phyloP scores from a whole-genome alignment of 2,797 vertebrate species.

The Sebastiscus tertius region DNA sequence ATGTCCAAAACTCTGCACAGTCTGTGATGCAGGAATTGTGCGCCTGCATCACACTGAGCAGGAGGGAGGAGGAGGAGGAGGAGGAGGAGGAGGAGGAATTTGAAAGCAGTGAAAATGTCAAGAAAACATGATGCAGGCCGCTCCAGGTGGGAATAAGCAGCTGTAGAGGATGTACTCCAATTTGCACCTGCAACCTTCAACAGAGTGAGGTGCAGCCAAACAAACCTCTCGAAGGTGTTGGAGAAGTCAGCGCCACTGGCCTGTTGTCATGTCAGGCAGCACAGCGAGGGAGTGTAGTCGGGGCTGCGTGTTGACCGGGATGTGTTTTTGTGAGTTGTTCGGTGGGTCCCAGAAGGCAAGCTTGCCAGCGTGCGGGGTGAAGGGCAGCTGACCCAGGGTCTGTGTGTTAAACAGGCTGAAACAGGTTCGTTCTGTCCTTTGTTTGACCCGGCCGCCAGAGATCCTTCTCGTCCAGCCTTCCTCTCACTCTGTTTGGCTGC shows the following conservation, averaged over 20 bases:
- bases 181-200: constrained; percentile 61
- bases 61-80: background rate
- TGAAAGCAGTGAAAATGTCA: constrained; percentile 59
- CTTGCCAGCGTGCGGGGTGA: background rate
- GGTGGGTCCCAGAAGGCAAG: constrained; percentile 24
- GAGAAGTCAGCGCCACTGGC: constrained; percentile 3
- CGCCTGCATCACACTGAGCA: constrained; percentile 44
- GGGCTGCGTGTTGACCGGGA: background rate
- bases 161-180: constrained; percentile 42
- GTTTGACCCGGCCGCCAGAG: constrained; percentile 26
- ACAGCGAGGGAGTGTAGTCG: background rate
- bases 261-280: constrained; percentile 29
- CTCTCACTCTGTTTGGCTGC: background rate
- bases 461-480: background rate
- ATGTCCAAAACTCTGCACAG: constrained; percentile 31
- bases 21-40: constrained; percentile 28
- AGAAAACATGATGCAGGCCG: constrained; percentile 44
- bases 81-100: constrained; percentile 6
- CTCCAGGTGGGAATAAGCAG: constrained; percentile 51
- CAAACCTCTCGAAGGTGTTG: constrained; percentile 12
- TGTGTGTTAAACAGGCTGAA: constrained; percentile 33
- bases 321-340: constrained; percentile 32
- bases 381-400: constrained; percentile 42
- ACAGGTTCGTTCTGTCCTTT: constrained; percentile 24
- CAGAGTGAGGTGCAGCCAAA: constrained; percentile 34